These are phyloP conservation scores for Todus mexicanus DNA, from an alignment of 2,797 vertebrate genomes.

Conservation along the genomic window DNA sequence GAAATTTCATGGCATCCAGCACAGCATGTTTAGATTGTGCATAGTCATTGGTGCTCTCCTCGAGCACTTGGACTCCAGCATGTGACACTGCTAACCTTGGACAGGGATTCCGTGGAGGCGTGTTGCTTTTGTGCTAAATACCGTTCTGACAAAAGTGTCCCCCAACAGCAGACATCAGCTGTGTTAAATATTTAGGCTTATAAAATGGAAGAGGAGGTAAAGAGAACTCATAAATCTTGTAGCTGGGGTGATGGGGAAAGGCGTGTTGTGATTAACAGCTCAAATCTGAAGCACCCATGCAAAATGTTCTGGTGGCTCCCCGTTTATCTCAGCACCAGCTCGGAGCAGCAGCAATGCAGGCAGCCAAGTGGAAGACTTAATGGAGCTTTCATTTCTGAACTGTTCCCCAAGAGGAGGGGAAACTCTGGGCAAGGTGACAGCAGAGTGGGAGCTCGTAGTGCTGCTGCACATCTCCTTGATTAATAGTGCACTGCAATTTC, in stretches of 20 bases:
- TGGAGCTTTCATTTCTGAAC: not conserved
- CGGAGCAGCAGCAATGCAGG: not conserved
- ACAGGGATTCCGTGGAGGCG: not conserved
- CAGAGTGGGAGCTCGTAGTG: not conserved
- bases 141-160: not conserved
- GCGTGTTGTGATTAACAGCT: not conserved
- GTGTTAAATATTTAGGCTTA: not conserved
- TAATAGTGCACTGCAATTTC: not conserved
- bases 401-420: not conserved
- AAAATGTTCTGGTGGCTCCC: rapidly evolving
- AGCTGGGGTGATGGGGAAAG: not conserved
- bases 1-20: not conserved
- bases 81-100: not conserved
- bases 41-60: not conserved
- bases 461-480: not conserved
- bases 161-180: not conserved
- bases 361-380: not conserved
- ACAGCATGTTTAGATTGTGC: not conserved
- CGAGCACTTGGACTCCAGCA: rapidly evolving
- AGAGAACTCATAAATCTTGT: not conserved
- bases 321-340: not conserved
- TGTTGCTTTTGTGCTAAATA: not conserved
- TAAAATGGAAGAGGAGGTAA: not conserved
- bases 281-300: rapidly evolving
- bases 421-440: not conserved